phyloP scores from a whole-genome alignment of 2,113 vertebrate genomes.

The Vulpes lagopus region DNA sequence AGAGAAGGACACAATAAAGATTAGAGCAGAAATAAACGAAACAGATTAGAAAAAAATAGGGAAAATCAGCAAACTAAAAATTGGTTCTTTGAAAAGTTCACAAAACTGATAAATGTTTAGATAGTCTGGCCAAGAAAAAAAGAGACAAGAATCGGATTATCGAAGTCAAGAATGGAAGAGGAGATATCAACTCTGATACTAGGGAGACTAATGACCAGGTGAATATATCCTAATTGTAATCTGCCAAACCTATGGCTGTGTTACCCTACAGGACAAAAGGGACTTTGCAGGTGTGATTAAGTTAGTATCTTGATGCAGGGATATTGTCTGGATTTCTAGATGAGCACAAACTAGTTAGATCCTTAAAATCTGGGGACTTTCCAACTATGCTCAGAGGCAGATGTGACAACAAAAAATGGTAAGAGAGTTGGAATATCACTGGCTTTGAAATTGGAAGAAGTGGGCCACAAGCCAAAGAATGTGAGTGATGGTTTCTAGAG shows the following conservation, averaged over 20 bases:
- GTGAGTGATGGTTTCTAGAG: not conserved
- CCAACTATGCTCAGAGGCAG: not conserved
- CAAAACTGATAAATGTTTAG: not conserved
- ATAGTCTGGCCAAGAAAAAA: not conserved
- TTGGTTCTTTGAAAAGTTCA: not conserved
- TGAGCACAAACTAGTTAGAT: not conserved
- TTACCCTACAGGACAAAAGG: not conserved
- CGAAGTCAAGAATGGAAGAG: not conserved
- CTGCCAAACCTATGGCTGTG: not conserved
- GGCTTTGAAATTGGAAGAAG: not conserved
- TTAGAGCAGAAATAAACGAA: not conserved
- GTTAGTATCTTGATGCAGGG: not conserved
- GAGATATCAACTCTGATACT: not conserved
- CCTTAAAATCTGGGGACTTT: not conserved
- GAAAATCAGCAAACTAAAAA: not conserved
- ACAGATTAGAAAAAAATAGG: not conserved
- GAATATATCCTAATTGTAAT: not conserved
- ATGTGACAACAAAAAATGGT: not conserved
- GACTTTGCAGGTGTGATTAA: not conserved
- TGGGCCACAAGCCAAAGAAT: not conserved
- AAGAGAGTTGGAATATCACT: not conserved
- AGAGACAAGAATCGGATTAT: not conserved
- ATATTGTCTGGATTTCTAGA: not conserved
- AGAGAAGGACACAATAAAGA: not conserved
- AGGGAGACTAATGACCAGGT: not conserved